These are phyloP conservation scores for Drosophila yakuba DNA, from an alignment of 1,140 invertebrate species.

Conservation along the genomic window DNA sequence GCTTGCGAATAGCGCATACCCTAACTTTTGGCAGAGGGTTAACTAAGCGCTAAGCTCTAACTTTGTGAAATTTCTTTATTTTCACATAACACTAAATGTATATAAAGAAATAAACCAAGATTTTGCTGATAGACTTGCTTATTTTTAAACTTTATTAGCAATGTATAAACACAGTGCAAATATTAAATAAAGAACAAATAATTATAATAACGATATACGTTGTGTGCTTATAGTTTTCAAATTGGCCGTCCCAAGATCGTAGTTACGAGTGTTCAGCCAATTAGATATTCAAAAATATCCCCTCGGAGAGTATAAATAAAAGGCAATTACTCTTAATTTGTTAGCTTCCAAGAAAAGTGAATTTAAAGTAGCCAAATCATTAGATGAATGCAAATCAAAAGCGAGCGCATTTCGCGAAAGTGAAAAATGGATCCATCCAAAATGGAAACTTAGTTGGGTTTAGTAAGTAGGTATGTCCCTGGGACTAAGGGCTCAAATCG, in stretches of 20 bases:
- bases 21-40: background rate
- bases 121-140: too few relatives aligned
- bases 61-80: too few relatives aligned
- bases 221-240: too few relatives aligned
- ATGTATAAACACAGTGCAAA: too few relatives aligned
- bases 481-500: background rate
- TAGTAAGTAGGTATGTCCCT: background rate
- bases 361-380: slow-evolving; percentile 20
- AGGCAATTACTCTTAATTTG: slow-evolving; percentile 8
- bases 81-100: too few relatives aligned
- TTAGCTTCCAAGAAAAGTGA: slow-evolving; percentile 17
- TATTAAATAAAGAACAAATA: too few relatives aligned
- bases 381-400: slow-evolving; percentile 17
- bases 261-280: too few relatives aligned
- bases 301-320: slow-evolving; percentile 9
- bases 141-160: too few relatives aligned
- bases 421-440: slow-evolving; percentile 9
- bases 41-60: too few relatives aligned
- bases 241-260: too few relatives aligned
- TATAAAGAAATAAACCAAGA: too few relatives aligned
- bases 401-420: slow-evolving; percentile 1
- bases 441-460: background rate
- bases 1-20: background rate
- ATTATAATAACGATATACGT: too few relatives aligned
- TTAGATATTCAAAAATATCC: background rate